phyloP scores from a whole-genome alignment of 1,140 invertebrate genomes.

The Musca domestica region DNA sequence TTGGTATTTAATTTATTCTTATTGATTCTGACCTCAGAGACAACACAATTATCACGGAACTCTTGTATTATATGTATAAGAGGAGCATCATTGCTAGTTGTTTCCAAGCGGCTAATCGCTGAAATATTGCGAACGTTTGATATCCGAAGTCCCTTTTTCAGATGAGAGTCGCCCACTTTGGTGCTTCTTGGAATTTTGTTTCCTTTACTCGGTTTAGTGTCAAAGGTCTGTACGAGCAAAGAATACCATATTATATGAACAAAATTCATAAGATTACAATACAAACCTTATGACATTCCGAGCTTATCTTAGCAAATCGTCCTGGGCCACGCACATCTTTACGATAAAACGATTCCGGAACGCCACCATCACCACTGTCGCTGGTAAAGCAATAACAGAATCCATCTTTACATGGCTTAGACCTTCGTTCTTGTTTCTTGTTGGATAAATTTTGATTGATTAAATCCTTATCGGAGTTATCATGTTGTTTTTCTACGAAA shows the following conservation, averaged over 20 bases:
- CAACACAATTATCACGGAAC: constrained; percentile 46
- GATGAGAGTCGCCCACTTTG: background rate
- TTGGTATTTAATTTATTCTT: constrained; percentile 26
- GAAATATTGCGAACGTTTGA: constrained; percentile 27
- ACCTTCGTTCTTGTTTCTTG: constrained; percentile 45
- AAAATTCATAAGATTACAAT: no score
- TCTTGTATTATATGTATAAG: constrained; percentile 51
- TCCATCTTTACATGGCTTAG: constrained; percentile 47
- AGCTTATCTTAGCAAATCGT: constrained; percentile 13
- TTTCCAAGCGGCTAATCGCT: constrained; percentile 39
- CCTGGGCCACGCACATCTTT: no score
- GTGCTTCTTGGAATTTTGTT: constrained; percentile 11
- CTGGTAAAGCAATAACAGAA: constrained; percentile 53
- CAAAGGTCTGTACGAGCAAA: background rate
- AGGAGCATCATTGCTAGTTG: constrained; percentile 39
- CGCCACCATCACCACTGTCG: constrained; percentile 44
- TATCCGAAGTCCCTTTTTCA: constrained; percentile 1
- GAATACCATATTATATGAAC: no score
- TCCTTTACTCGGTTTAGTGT: background rate
- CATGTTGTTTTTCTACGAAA: background rate
- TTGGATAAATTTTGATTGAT: constrained; percentile 49
- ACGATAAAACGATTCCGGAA: no score
- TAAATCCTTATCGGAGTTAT: constrained; percentile 36
- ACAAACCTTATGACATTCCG: constrained; percentile 38
- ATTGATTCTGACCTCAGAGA: constrained; percentile 48